Evolutionary conservation across 2,113 vertebrate genomes (phyloP).

Genomic region (Crotalus viridis): DNA sequence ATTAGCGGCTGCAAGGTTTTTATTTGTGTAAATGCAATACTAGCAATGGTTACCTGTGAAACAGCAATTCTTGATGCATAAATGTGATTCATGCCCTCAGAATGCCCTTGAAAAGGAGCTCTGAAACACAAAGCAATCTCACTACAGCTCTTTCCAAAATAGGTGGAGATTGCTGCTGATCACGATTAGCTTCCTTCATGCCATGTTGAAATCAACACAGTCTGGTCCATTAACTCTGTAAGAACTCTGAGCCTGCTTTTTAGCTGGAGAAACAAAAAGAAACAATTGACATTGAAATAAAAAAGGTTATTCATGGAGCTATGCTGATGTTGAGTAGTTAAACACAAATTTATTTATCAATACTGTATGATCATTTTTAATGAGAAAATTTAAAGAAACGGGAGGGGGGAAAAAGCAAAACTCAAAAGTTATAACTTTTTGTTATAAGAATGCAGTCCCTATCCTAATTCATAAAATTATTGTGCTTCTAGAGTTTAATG

Average conservation of each 20-base stretch:
- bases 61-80: conserved; percentile 20
- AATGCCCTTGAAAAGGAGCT: conserved; percentile 24
- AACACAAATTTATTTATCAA: fast-evolving
- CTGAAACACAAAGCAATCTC: conserved; percentile 39
- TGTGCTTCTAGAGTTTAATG: neutral
- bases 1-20: neutral
- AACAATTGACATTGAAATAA: neutral
- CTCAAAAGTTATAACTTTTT: neutral
- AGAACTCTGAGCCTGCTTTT: conserved; percentile 26
- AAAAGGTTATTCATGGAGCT: neutral
- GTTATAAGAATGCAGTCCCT: neutral
- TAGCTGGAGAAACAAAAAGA: neutral
- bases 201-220: neutral
- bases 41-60: conserved; percentile 27
- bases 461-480: neutral
- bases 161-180: conserved; percentile 3
- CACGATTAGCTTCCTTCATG: neutral
- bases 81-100: conserved; percentile 30
- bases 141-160: neutral
- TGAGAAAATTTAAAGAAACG: neutral
- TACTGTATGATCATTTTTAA: neutral
- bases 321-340: neutral
- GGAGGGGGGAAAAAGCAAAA: neutral
- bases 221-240: neutral
- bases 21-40: conserved; percentile 16